Percentiles rank a stretch among this genome's conserved stretches.
Conservation (phyloP, 2,797 vertebrate species). For the Acanthis flammea region DNA sequence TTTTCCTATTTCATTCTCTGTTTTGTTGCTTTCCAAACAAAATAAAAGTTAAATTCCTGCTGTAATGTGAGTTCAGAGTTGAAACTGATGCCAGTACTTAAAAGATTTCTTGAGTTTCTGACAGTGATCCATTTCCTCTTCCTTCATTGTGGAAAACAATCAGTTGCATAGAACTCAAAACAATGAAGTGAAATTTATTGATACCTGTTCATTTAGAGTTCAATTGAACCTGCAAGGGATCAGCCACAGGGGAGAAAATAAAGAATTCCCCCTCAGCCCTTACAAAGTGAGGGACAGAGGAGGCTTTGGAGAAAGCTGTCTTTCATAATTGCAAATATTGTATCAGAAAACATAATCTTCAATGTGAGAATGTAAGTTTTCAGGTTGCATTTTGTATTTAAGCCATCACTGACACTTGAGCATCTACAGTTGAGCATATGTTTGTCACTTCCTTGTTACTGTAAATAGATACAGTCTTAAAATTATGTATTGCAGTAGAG, state of each 20-base stretch:
- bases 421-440: neutral
- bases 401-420: neutral
- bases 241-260: neutral
- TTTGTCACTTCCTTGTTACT: neutral
- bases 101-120: neutral
- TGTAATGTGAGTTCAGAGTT: neutral
- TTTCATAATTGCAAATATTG: neutral
- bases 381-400: constrained; percentile 4
- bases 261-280: rapidly evolving
- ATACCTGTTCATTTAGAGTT: neutral
- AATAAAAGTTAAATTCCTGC: neutral
- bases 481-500: neutral
- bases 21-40: neutral
- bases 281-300: neutral
- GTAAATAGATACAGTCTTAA: neutral
- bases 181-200: neutral
- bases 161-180: neutral
- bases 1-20: neutral
- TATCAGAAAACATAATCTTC: neutral
- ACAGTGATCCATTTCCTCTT: neutral
- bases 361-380: neutral
- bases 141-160: neutral
- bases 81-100: neutral
- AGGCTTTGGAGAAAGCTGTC: neutral
- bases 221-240: neutral